Evolutionary conservation across 2,797 vertebrate genomes (phyloP).

Genomic region (Sciurus carolinensis): DNA sequence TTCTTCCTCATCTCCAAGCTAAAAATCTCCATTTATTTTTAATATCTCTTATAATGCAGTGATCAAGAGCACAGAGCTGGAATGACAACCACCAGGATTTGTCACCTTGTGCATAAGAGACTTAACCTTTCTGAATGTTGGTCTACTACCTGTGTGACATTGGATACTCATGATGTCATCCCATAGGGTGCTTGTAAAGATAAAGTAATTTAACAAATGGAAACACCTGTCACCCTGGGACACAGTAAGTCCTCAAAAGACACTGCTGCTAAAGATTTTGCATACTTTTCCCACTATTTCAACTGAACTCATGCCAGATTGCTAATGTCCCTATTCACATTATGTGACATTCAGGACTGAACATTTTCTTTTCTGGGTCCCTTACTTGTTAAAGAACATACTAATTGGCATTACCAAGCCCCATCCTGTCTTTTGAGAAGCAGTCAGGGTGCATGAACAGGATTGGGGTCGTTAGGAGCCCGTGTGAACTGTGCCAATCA

Average conservation of each 20-base stretch:
- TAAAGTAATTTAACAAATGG: not conserved
- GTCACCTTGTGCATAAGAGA: not conserved
- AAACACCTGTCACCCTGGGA: not conserved
- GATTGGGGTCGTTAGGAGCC: constrained; percentile 51
- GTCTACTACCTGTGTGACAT: not conserved
- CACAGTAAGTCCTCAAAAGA: not conserved
- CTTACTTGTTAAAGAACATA: not conserved
- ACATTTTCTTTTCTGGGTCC: not conserved
- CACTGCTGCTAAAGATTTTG: not conserved
- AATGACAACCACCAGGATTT: not conserved
- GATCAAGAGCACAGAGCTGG: not conserved
- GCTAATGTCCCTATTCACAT: not conserved
- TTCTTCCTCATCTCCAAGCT: constrained; percentile 14
- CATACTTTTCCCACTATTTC: not conserved
- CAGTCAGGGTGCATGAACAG: not conserved
- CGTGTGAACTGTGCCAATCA: constrained; percentile 73
- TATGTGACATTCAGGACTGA: not conserved
- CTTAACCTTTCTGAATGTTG: not conserved
- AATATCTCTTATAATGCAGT: too few species aligned
- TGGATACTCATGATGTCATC: not conserved
- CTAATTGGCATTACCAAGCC: not conserved
- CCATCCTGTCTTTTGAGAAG: not conserved
- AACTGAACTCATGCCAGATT: not conserved
- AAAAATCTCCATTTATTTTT: not conserved
- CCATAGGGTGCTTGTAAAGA: not conserved